Conservation (phyloP, 2,888 invertebrate species). For the Toxonevra muliebris region DNA sequence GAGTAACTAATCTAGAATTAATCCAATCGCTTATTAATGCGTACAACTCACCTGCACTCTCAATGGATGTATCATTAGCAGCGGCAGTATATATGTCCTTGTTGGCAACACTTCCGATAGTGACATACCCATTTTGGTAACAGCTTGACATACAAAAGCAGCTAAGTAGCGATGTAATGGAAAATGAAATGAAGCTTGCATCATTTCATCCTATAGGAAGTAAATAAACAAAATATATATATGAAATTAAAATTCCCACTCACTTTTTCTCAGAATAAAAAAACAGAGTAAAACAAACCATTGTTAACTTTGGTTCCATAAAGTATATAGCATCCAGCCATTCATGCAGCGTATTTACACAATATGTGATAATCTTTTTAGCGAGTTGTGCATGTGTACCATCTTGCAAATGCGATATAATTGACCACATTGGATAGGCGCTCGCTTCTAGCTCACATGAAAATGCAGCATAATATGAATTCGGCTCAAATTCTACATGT, state of each 20-base stretch:
- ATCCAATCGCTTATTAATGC: not conserved
- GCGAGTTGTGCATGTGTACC: slow-evolving; percentile 78
- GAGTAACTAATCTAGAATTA: too few species aligned
- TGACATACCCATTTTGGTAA: slow-evolving; percentile 79
- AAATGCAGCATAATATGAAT: slow-evolving; percentile 97
- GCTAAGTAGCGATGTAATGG: slow-evolving; percentile 95
- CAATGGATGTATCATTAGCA: slow-evolving; percentile 90
- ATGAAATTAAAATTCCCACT: not conserved
- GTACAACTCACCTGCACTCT: slow-evolving; percentile 84
- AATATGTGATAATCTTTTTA: slow-evolving; percentile 78
- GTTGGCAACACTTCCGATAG: slow-evolving; percentile 84
- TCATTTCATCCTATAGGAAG: slow-evolving; percentile 74
- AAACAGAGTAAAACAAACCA: slow-evolving; percentile 41
- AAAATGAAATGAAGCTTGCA: slow-evolving; percentile 94
- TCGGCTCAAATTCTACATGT: slow-evolving; percentile 96
- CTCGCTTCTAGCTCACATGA: slow-evolving; percentile 97
- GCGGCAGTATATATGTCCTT: slow-evolving; percentile 77
- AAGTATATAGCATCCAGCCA: slow-evolving; percentile 90
- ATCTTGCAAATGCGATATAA: slow-evolving; percentile 86
- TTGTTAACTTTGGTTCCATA: slow-evolving; percentile 70
- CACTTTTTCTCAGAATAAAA: not conserved
- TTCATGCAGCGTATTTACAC: slow-evolving; percentile 80
- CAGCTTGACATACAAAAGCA: slow-evolving; percentile 85
- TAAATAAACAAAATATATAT: slow-evolving; percentile 19
- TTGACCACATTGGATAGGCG: slow-evolving; percentile 98